Evolutionary conservation across 2,113 vertebrate genomes (phyloP).

Genomic region (Rhinolophus sinicus): DNA sequence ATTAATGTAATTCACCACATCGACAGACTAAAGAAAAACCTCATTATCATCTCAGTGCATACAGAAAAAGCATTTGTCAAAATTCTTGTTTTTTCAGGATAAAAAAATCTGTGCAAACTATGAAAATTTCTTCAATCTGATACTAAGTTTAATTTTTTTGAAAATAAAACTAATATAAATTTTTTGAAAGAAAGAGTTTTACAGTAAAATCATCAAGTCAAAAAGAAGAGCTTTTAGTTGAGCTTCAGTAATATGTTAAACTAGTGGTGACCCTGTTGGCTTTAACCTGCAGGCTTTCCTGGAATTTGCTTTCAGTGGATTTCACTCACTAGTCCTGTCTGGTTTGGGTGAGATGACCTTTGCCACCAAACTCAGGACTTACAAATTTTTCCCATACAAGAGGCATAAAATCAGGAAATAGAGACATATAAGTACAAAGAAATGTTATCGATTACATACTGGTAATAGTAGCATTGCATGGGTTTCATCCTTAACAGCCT

Average conservation of each 20-base stretch:
- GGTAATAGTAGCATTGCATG: background rate
- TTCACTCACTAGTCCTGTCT: background rate
- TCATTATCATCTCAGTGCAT: background rate
- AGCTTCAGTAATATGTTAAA: background rate
- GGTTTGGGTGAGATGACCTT: background rate
- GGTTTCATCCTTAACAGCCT: background rate
- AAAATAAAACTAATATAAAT: background rate
- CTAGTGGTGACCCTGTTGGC: background rate
- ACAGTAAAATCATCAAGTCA: background rate
- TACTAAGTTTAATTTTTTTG: background rate
- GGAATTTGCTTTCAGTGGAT: background rate
- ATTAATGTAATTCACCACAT: background rate
- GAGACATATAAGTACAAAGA: background rate
- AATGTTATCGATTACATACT: background rate
- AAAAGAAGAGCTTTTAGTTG: too few species aligned
- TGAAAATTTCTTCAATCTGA: background rate
- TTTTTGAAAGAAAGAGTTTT: background rate
- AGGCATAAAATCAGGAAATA: background rate
- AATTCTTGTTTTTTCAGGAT: background rate
- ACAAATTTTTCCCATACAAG: background rate
- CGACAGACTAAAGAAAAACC: background rate
- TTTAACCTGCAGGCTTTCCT: constrained; percentile 7
- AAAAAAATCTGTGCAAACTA: background rate
- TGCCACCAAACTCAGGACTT: background rate
- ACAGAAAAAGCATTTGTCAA: background rate